Base-by-base conservation (phyloP, 2,888 invertebrate genomes). In the Heliconius ethilla region DNA sequence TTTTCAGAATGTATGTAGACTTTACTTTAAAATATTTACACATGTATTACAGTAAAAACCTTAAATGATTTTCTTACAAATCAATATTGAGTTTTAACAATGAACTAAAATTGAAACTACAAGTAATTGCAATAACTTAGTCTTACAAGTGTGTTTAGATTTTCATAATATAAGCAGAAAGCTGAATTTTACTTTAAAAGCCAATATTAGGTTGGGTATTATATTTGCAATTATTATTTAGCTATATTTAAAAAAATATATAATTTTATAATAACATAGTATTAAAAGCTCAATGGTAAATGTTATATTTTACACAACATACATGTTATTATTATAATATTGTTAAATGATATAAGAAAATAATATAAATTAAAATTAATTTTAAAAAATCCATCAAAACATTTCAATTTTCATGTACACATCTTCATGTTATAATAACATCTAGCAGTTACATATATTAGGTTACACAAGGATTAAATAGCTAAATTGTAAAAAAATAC, bases 401-500 rank as follows among this genome's bases (percentile, higher is more conserved):
- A 27, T 69, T 63, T 22, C n/a, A 40, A 55, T 37, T 66, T 63
- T 3, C 25, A 62, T 40, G 59, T 62, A 69, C 55, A 70, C 70
- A 45, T 11, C 2, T 37, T 33, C 18, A 59, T 27, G 7, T 40
- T 62, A 70, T 40, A 6, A 66, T 66, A 40, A 27, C 0, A 33
- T 15, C 51, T 75, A 75, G 6, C 15, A n/a, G n/a, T 55, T n/a
- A 40, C 37, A 65, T 75, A 67, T 9, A 62, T 74, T 66, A 75
- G 63, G 27, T 76, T 77, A 73, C 37, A 78, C 55, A 70, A 11
- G n/a, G 67, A 75, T 75, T 76, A 76, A 77, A 76, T 76, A 70
- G 37, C 81, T 80, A 79, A 75, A 77, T 76, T 70, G 81, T 81
- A 81, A 79, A 81, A 81, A 81, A 81, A 81, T 81, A 81, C 78